Evolutionary conservation across 1,140 invertebrate species (phyloP), one percentile per base, ranked within the genome.

Genomic region (Microvelia longipes): DNA sequence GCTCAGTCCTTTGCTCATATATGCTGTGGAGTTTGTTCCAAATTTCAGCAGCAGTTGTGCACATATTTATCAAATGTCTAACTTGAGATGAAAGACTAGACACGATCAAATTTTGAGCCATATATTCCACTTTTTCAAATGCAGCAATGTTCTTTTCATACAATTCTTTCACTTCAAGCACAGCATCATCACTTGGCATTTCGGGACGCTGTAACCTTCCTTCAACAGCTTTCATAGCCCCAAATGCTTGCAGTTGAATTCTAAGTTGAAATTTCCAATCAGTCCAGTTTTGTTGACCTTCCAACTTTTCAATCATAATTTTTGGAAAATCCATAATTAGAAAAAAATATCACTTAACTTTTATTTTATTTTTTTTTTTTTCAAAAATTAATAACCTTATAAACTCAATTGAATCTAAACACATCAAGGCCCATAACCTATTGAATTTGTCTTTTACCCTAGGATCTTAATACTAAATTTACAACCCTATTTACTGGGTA

Each of bases 231-330:
- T 67, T 29, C 30, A 68, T 68, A 15, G n/a, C 14, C 2, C 50
- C 68, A 68, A 24, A 29, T 2, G 24, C 50, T 29, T 68, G 25
- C 28, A 68, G 27, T 68, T 68, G 68, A 50, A 68, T 68, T 35
- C n/a, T 68, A 5, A 68, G 28, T 61, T 68, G 68, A 29, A 68
- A 68, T 30, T 68, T 68, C 68, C 68, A 68, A 61, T 68, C 68
- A 19, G 24, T 11, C 68, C 68, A 68, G 30, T 68, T 68, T 13
- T 25, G 24, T 68, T 68, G 68, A 15, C 68, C 68, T 60, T 68
- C 68, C 30, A 68, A 61, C 50, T 68, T 68, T 19, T 68, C 68
- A 50, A 68, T 61, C 24, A 68, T 50, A 50, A 50, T 50, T 50
- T 50, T 50, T 5, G 35, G 35, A 50, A 50, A 50, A 5, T 50